phyloP scores from a whole-genome alignment of 2,797 vertebrate genomes.

The Oreochromis mossambicus region DNA sequence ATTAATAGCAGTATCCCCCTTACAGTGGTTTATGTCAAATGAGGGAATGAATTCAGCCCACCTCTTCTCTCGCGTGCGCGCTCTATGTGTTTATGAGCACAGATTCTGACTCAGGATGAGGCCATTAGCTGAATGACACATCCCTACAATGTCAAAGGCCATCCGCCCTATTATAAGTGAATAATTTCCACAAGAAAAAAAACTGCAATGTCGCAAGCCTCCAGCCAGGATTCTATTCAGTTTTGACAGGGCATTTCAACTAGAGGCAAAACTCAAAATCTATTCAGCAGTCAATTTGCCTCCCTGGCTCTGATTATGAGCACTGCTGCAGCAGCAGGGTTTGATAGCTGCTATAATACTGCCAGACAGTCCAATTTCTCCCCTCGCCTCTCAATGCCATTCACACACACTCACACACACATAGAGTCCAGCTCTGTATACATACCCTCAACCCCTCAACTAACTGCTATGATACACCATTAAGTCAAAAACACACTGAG shows the following conservation, averaged over 20 bases:
- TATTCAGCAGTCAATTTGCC: constrained; percentile 68
- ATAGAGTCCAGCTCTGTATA: constrained; percentile 32
- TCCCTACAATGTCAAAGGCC: constrained; percentile 47
- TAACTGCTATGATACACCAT: constrained; percentile 40
- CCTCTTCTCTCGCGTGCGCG: neutral
- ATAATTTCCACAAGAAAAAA: constrained; percentile 32
- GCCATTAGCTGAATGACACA: constrained; percentile 47
- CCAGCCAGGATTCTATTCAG: constrained; percentile 32
- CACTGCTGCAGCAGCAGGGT: constrained; percentile 42
- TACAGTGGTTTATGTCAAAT: constrained; percentile 26
- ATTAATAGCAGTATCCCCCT: constrained; percentile 30
- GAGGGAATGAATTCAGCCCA: constrained; percentile 4
- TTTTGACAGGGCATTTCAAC: constrained; percentile 52
- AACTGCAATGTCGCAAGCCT: constrained; percentile 21
- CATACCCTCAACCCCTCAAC: constrained; percentile 18
- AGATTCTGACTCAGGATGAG: constrained; percentile 21
- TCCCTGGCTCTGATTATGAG: constrained; percentile 59
- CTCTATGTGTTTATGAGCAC: constrained; percentile 4
- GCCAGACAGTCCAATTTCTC: constrained; percentile 62
- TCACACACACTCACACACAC: neutral
- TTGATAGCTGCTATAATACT: constrained; percentile 67
- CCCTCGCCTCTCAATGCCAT: constrained; percentile 14
- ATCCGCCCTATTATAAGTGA: constrained; percentile 38
- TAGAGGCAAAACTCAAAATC: constrained; percentile 46
- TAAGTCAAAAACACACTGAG: constrained; percentile 28